These are phyloP conservation scores for Mastomys coucha DNA, from an alignment of 2,113 vertebrate genomes.

Conservation along the genomic window DNA sequence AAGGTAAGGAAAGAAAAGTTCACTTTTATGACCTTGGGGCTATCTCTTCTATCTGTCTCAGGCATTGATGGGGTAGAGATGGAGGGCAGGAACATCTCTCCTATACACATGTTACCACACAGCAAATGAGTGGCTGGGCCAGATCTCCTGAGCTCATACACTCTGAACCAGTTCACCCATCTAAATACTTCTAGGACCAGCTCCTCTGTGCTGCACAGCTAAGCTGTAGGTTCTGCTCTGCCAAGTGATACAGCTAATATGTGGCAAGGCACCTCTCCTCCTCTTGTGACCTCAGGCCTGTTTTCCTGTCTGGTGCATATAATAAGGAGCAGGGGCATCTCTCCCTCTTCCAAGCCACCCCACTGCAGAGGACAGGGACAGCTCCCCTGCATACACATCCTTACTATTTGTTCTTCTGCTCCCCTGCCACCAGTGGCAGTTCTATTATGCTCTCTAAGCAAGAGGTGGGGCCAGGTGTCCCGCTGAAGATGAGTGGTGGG, in stretches of 20 bases:
- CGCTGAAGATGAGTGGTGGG: neutral
- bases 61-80: neutral
- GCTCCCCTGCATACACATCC: neutral
- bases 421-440: neutral
- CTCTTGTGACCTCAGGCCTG: neutral
- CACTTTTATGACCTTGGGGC: neutral
- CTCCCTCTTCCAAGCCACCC: neutral
- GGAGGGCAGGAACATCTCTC: neutral
- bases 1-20: neutral
- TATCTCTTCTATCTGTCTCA: neutral
- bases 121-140: neutral
- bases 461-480: neutral
- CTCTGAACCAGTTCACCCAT: neutral
- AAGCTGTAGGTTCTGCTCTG: neutral
- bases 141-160: neutral
- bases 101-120: neutral
- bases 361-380: neutral
- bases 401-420: neutral
- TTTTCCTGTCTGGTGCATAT: neutral
- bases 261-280: neutral
- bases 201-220: neutral
- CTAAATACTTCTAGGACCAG: neutral
- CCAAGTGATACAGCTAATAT: neutral
- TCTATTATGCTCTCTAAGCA: neutral
- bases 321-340: neutral